Percentiles rank a stretch among this genome's conserved stretches.
These are phyloP conservation scores for Mesoclemmys tuberculata DNA, from an alignment of 2,113 vertebrate species.

Conservation along the genomic window DNA sequence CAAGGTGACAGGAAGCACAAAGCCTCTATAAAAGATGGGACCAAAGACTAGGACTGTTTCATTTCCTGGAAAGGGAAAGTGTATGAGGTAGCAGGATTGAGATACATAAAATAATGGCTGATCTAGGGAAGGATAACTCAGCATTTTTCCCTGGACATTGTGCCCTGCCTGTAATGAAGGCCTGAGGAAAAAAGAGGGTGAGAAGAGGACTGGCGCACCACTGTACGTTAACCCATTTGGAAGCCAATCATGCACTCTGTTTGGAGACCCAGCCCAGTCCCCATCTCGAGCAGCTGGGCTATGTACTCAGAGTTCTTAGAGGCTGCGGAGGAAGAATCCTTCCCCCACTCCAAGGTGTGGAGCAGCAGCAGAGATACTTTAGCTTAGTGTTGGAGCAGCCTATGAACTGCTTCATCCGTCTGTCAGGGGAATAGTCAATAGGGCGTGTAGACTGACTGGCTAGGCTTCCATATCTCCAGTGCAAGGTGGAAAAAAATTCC, in stretches of 20 bases:
- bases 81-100: background rate
- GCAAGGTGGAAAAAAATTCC: background rate
- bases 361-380: background rate
- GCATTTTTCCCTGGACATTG: background rate
- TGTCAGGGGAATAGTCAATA: background rate
- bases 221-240: background rate
- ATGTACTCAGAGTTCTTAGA: background rate
- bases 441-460: background rate
- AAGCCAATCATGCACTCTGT: background rate
- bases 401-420: background rate
- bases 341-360: background rate
- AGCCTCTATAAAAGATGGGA: accelerated
- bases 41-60: background rate
- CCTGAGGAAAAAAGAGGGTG: background rate
- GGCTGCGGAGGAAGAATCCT: background rate
- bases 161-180: background rate
- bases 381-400: background rate
- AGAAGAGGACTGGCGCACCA: background rate
- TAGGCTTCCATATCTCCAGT: background rate
- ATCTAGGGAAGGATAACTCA: background rate
- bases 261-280: background rate
- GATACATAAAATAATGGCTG: background rate
- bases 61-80: background rate
- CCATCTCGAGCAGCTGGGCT: background rate
- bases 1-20: background rate